Percentiles rank a stretch among this genome's conserved stretches.
Evolutionary conservation across 2,888 invertebrate genomes (phyloP).

Genomic region (Dusona sp.): DNA sequence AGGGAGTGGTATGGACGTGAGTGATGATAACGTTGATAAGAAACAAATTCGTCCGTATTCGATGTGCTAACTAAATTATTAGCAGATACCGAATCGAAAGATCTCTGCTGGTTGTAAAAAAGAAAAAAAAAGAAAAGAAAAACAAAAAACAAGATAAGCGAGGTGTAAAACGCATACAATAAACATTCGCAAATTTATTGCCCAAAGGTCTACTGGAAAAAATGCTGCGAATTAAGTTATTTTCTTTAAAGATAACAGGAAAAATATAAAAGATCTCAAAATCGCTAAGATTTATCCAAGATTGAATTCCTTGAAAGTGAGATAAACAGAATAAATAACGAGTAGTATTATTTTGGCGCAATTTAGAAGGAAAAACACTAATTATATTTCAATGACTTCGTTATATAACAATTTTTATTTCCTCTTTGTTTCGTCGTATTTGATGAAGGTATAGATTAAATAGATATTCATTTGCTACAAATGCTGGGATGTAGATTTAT

Average conservation of each 20-base stretch:
- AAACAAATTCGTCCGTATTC: constrained; percentile 21
- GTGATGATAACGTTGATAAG: constrained; percentile 8
- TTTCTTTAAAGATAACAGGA: not conserved
- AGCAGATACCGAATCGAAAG: constrained; percentile 19
- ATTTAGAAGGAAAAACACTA: not conserved
- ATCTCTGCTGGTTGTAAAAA: constrained; percentile 37
- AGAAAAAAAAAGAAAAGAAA: not conserved
- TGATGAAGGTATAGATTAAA: constrained; percentile 29
- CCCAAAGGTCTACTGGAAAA: constrained; percentile 22
- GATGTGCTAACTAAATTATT: constrained; percentile 32
- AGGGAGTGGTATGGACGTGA: constrained; percentile 18
- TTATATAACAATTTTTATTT: constrained; percentile 12
- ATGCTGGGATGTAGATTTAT: constrained; percentile 18
- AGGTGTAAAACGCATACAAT: constrained; percentile 34
- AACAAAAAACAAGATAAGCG: not conserved
- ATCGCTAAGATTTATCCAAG: not conserved
- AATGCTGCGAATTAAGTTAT: constrained; percentile 5
- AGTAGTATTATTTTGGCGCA: constrained; percentile 21
- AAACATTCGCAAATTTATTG: constrained; percentile 39
- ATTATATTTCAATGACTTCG: constrained; percentile 31
- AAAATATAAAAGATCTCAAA: not conserved
- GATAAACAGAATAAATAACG: constrained; percentile 2
- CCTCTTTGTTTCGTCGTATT: constrained; percentile 10
- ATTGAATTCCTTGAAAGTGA: constrained; percentile 19
- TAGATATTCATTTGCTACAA: constrained; percentile 26